Conservation (phyloP, 2,113 vertebrate species). For the Albula glossodonta region DNA sequence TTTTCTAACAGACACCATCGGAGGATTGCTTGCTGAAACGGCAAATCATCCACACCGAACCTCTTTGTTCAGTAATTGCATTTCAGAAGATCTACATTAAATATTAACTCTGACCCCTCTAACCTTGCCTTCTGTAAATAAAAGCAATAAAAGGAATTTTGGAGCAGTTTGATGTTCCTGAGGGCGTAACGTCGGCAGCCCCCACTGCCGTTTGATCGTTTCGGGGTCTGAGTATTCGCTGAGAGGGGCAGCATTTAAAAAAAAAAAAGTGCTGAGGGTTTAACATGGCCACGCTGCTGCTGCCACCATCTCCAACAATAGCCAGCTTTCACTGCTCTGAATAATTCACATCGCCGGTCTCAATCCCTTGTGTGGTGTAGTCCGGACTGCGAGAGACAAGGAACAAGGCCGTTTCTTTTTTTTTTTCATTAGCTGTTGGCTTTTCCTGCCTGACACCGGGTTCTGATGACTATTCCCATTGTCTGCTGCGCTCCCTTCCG, state of each 20-base stretch:
- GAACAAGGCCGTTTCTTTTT: conserved; percentile 73
- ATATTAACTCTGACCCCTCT: conserved; percentile 70
- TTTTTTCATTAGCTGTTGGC: conserved; percentile 75
- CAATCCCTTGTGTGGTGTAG: conserved; percentile 70
- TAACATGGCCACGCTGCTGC: conserved; percentile 58
- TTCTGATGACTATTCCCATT: conserved; percentile 63
- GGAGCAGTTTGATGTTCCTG: conserved; percentile 40
- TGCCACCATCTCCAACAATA: conserved; percentile 75
- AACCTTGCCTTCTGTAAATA: conserved; percentile 67
- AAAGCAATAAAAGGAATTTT: conserved; percentile 53
- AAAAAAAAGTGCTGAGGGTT: conserved; percentile 63
- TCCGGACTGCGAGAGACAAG: conserved; percentile 66
- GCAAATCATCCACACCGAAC: conserved; percentile 58
- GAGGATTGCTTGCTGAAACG: conserved; percentile 64
- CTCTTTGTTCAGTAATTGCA: conserved; percentile 71
- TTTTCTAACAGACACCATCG: conserved; percentile 48
- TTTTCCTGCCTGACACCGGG: conserved; percentile 72
- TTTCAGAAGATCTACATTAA: conserved; percentile 63
- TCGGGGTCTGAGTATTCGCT: conserved; percentile 56
- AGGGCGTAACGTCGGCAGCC: conserved; percentile 8
- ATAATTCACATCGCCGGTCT: conserved; percentile 83
- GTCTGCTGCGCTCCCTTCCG: conserved; percentile 69
- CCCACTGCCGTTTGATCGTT: conserved; percentile 47
- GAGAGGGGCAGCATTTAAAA: conserved; percentile 64
- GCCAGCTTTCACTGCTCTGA: conserved; percentile 82